phyloP scores from a whole-genome alignment of 2,888 invertebrate species.

The Linnaemya vulpina region DNA sequence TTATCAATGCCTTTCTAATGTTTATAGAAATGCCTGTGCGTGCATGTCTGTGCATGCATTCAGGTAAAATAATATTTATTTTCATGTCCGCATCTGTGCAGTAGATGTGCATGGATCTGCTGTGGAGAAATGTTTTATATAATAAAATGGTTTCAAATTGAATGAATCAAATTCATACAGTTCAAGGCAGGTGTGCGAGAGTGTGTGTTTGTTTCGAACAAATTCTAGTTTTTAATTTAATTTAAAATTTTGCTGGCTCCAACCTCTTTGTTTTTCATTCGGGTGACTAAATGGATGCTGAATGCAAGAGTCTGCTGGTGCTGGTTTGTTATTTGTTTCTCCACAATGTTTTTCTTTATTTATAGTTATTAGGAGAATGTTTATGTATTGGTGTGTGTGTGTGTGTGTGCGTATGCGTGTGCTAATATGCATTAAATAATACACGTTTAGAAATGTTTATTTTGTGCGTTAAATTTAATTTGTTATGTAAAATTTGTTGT shows the following conservation, averaged over 20 bases:
- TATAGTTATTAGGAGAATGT: neutral
- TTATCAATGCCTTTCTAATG: too few relatives aligned
- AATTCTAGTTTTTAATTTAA: conserved; percentile 39
- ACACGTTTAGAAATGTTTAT: conserved; percentile 18
- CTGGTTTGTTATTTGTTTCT: neutral
- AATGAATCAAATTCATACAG: neutral
- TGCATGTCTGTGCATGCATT: too few relatives aligned
- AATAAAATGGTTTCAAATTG: conserved; percentile 14
- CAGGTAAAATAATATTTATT: conserved; percentile 33
- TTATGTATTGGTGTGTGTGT: neutral
- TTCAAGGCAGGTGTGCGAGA: neutral
- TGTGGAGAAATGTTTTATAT: conserved; percentile 10
- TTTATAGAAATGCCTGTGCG: too few relatives aligned
- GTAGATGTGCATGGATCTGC: conserved; percentile 14
- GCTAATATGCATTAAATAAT: conserved; percentile 14
- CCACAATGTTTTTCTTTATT: conserved; percentile 3
- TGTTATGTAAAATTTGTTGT: conserved; percentile 15
- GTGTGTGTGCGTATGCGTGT: neutral
- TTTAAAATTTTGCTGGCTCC: conserved; percentile 23
- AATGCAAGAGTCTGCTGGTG: neutral
- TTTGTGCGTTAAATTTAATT: conserved; percentile 46
- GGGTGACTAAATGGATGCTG: neutral
- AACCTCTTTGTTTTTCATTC: conserved; percentile 5
- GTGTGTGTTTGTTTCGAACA: neutral
- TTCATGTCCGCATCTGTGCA: conserved; percentile 26